A percentile compares a stretch with the other conserved stretches of the same genome.
phyloP scores from a whole-genome alignment of 2,888 invertebrate genomes.

The Athetis lepigone region DNA sequence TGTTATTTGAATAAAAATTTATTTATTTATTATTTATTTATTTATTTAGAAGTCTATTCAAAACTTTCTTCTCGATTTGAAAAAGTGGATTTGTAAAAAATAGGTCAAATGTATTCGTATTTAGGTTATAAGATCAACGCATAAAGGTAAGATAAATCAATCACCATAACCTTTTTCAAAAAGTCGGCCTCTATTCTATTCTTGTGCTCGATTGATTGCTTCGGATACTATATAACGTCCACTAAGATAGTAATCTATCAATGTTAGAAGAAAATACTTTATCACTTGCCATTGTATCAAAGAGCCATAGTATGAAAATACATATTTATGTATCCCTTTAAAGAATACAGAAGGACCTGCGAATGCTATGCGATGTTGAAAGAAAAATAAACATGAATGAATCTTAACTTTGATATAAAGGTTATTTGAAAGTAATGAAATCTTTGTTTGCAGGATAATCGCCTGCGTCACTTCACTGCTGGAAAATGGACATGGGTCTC shows the following conservation, averaged over 20 bases:
- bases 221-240: conserved; percentile 39
- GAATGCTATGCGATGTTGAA: not conserved
- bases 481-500: too few relatives aligned
- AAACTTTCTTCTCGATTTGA: not conserved
- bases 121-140: conserved; percentile 30
- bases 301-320: not conserved
- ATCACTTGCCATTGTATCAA: conserved; percentile 24
- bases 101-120: conserved; percentile 9
- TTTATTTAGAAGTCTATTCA: too few relatives aligned
- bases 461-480: too few relatives aligned
- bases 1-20: too few relatives aligned
- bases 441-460: too few relatives aligned
- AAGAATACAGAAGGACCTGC: not conserved
- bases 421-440: too few relatives aligned
- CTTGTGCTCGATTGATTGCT: conserved; percentile 46
- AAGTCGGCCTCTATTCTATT: conserved; percentile 49
- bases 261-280: conserved; percentile 39
- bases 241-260: conserved; percentile 47
- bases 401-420: too few relatives aligned
- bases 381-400: too few relatives aligned
- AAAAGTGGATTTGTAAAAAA: not conserved
- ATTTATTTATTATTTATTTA: too few relatives aligned
- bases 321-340: not conserved
- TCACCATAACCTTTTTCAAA: conserved; percentile 52
- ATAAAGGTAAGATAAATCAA: conserved; percentile 42